Evolutionary conservation across 2,888 invertebrate genomes (phyloP), one percentile per base, ranked within the genome.

Genomic region (Cephalotes varians): DNA sequence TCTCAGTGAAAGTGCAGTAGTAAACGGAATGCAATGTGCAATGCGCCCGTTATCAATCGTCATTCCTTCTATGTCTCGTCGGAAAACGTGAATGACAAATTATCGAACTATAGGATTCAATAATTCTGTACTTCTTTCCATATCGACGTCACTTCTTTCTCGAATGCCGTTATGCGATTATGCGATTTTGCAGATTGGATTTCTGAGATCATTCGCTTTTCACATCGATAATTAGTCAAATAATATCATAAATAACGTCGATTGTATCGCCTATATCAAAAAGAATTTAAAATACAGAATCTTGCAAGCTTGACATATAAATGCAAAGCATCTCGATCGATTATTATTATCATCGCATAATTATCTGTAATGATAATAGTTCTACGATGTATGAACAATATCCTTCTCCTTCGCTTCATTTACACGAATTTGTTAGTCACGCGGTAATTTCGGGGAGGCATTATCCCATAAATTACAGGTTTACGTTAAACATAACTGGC

Each of bases 1-100:
- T 77, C 67, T 77, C 77, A 77, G 69, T 77, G 77, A 77, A 77
- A 77, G 77, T 77, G 56, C 54, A 77, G 56, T 77, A 69, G 69
- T 69, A 69, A 64, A 64, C 18, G 65, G 49, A 74, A 65, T 74
- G 77, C 31, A 69, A 69, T 77, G n/a, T 62, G 31, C 44, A 54
- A 12, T 62, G 31, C 44, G 44, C 44, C n/a, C 69, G 56, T 77
- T 77, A 77, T 77, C 69, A 77, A 77, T 77, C 69, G 76, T 76
- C 51, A 67, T 76, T 54, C 37, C 37, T 15, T 67, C 67, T 49
- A 40, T 12, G 40, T 28, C 7, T 37, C 5, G 67, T 34, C 21
- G 40, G 10, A 18, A 76, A 67, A 67, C 54, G 67, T 51, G 28
- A 34, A 56, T 77, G 69, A 77, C 56, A 18, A 56, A 77, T 77